A percentile compares a stretch with the other conserved stretches of the same genome.
These are phyloP conservation scores for Poecile montanus DNA, from an alignment of 2,797 vertebrate species.

Conservation along the genomic window DNA sequence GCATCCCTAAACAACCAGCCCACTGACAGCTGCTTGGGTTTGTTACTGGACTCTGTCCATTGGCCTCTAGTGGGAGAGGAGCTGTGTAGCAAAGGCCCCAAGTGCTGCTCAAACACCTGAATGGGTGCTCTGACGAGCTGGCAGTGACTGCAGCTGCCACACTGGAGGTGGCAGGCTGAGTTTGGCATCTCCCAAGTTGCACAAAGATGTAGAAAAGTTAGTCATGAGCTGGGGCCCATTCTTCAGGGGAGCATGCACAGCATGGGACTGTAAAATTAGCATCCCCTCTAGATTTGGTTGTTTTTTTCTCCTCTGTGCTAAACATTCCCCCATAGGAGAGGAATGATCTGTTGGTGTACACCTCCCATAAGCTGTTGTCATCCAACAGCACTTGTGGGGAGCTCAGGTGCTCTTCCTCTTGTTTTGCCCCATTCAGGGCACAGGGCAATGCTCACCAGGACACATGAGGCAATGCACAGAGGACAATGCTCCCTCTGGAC, in stretches of 20 bases:
- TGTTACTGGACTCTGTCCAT: no score
- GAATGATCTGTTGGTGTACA: background rate
- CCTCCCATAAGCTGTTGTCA: background rate
- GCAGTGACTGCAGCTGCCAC: background rate
- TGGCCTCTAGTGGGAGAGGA: no score
- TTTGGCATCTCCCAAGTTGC: no score
- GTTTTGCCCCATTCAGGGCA: background rate
- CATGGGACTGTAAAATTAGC: background rate
- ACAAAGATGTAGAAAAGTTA: background rate
- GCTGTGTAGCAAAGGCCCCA: no score
- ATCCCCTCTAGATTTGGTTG: background rate
- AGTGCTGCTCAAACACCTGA: no score
- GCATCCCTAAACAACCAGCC: no score
- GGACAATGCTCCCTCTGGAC: no score
- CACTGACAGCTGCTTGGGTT: no score
- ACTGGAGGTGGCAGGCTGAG: no score
- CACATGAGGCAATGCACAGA: no score
- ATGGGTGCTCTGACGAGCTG: no score
- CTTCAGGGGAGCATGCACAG: background rate
- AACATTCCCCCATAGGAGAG: background rate
- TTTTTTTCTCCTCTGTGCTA: background rate
- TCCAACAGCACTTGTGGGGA: background rate
- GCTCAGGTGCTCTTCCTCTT: background rate
- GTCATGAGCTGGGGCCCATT: no score
- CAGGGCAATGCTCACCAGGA: background rate